These are phyloP conservation scores for Cebidichthys violaceus DNA, from an alignment of 2,113 vertebrate genomes.

Conservation along the genomic window DNA sequence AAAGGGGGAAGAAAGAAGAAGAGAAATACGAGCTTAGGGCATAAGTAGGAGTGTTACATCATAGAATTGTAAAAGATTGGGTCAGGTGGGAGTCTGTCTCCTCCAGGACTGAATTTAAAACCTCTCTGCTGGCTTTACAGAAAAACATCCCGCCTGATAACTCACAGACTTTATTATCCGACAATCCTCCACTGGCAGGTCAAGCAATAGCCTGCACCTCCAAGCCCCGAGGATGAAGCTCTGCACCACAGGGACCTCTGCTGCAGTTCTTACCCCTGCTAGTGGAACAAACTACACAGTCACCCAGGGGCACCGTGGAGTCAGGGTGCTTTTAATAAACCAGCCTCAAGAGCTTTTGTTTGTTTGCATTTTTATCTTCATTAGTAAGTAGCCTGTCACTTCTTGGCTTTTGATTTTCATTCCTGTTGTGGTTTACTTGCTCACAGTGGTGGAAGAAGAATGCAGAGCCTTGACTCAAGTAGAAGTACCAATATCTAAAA, in stretches of 20 bases:
- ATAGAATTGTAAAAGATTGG: conserved; percentile 52
- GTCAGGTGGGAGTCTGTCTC: conserved; percentile 64
- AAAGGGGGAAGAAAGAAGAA: conserved; percentile 23
- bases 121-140: conserved; percentile 40
- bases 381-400: conserved; percentile 15
- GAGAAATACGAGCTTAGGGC: conserved; percentile 50
- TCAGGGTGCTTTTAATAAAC: conserved; percentile 3
- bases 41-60: conserved; percentile 65
- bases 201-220: conserved; percentile 34
- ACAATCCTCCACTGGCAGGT: conserved; percentile 43
- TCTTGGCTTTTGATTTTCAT: conserved; percentile 3
- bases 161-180: conserved; percentile 45
- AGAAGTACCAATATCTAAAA: background rate
- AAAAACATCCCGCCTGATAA: conserved; percentile 36
- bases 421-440: background rate
- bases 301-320: background rate
- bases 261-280: background rate
- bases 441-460: background rate
- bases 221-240: conserved; percentile 5
- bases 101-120: conserved; percentile 57
- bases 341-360: background rate
- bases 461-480: background rate
- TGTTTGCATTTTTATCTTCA: conserved; percentile 23
- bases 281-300: conserved; percentile 23
- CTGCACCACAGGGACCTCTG: conserved; percentile 15